Conservation (phyloP, 2,113 vertebrate genomes). For the Pristiophorus japonicus region DNA sequence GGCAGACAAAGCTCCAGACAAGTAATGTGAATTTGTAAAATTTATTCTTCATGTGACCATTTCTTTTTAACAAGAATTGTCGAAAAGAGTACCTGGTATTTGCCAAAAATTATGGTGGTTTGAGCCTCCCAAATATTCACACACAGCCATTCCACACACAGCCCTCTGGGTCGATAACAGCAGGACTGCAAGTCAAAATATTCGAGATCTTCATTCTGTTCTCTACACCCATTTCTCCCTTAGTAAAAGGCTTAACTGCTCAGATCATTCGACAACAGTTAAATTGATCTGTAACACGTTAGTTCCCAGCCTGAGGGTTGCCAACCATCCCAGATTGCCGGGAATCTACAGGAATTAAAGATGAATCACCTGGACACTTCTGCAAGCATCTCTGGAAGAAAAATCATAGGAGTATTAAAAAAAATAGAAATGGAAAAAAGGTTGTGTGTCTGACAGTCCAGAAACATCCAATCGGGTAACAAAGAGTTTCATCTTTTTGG, state of each 20-base stretch:
- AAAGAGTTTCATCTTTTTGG: too few species aligned
- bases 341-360: too few species aligned
- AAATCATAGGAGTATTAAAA: not conserved
- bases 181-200: not conserved
- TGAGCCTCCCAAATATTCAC: not conserved
- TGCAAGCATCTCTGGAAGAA: not conserved
- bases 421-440: not conserved
- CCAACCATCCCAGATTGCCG: too few species aligned
- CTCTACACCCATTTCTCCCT: not conserved
- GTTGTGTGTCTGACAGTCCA: too few species aligned
- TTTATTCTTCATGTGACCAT: too few species aligned
- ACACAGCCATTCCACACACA: not conserved
- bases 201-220: not conserved
- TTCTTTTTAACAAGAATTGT: not conserved
- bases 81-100: not conserved
- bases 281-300: not conserved
- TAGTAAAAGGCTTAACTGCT: not conserved
- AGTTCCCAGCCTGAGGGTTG: not conserved
- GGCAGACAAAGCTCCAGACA: too few species aligned
- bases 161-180: not conserved
- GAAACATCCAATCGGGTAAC: too few species aligned
- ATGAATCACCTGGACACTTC: too few species aligned
- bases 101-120: not conserved
- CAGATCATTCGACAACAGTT: not conserved
- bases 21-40: too few species aligned